Base-by-base conservation (phyloP, 2,113 vertebrate species). In the Monarcha castaneiventris region DNA sequence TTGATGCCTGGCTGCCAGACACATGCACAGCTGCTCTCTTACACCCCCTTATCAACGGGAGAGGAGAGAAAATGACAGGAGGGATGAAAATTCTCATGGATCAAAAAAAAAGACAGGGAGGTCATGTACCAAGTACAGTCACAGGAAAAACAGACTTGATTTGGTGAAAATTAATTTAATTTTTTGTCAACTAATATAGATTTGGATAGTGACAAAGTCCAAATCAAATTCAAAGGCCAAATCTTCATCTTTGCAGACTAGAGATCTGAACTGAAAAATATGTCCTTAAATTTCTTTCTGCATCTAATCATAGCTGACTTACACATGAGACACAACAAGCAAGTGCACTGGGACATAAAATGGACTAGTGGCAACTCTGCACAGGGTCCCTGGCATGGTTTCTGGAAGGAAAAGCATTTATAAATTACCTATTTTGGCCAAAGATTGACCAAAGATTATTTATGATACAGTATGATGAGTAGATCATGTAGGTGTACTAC, bases 401-500 rank as follows among this genome's bases (percentile, higher is more conserved):
- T 78, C 71, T 62, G 27, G 22, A 62, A 88, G 7, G 13, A 63
- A 83, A 9, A 48, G 0, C 23, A n/a, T 69, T 68, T 48, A 20
- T 13, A 61, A 59, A 64, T 15, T 18, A 23, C 7, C 7, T 61
- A 3, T 10, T 68, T 55, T 80, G 52, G 15, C 18, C 22, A 54
- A 79, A 78, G 9, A 43, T 2, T 39, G 15, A 7, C 32, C 52
- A 81, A 69, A 59, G 35, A 71, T 85, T 87, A 56, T 58, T 81
- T 55, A 33, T 77, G 12, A 27, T 44, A 26, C 1, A 52, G 27
- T 66, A 27, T 25, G 27, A 35, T 11, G 62, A 27, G 3, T 11
- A 59, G 35, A n/a, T 21, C 7, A 13, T 27, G 5, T 22, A 26
- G 4, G 11, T 3, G 0, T n/a, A 23, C 3, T 78, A 9, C 48